These are phyloP conservation scores for Prorops nasuta DNA, from an alignment of 1,140 invertebrate genomes.

Conservation along the genomic window DNA sequence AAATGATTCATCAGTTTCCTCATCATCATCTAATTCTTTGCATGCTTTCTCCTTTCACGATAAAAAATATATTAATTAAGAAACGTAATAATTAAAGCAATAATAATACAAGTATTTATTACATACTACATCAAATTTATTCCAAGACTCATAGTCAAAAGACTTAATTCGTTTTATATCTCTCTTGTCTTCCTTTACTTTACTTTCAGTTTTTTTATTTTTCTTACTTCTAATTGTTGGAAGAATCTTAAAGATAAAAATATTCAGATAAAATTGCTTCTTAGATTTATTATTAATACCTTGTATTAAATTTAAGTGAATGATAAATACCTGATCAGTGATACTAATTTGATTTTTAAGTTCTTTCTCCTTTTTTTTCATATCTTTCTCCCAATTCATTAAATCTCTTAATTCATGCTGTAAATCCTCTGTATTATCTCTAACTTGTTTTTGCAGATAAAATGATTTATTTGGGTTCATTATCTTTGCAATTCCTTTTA, in stretches of 20 bases:
- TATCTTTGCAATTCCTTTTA: too few relatives aligned
- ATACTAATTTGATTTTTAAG: conserved; percentile 30
- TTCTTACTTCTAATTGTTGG: conserved; percentile 60
- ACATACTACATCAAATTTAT: conserved; percentile 77
- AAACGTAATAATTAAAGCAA: not conserved
- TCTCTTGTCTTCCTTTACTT: conserved; percentile 30
- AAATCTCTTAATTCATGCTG: conserved; percentile 74
- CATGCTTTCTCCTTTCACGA: conserved; percentile 67
- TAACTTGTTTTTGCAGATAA: conserved; percentile 67
- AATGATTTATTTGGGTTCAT: conserved; percentile 52
- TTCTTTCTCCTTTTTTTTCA: conserved; percentile 76
- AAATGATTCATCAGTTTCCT: conserved; percentile 54
- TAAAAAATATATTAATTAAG: conserved; percentile 12
- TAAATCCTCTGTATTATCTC: conserved; percentile 72
- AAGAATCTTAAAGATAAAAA: conserved; percentile 40
- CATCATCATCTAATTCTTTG: conserved; percentile 64
- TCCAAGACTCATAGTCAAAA: conserved; percentile 74
- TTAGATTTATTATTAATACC: too few relatives aligned
- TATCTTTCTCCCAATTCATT: conserved; percentile 79
- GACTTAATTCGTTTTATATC: conserved; percentile 51
- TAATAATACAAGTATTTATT: conserved; percentile 8
- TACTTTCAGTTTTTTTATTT: conserved; percentile 42
- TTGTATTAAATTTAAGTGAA: not conserved
- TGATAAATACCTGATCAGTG: conserved; percentile 24
- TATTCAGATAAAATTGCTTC: too few relatives aligned